A percentile compares a stretch with the other conserved stretches of the same genome.
phyloP scores from a whole-genome alignment of 2,113 vertebrate species.

The Perca fluviatilis region DNA sequence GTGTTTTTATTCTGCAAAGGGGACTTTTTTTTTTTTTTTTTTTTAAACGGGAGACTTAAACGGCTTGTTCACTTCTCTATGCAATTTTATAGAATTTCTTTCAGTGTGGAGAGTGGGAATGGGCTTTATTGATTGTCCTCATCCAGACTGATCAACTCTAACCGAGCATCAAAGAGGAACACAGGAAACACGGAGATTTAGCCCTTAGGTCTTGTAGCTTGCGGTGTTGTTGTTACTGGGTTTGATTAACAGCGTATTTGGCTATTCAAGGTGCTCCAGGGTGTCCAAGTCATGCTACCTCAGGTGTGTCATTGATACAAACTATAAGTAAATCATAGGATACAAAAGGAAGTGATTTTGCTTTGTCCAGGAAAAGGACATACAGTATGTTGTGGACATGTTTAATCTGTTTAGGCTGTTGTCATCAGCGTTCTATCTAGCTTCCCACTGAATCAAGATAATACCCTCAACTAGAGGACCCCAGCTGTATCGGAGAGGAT shows the following conservation, averaged over 20 bases:
- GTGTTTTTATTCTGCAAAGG: neutral
- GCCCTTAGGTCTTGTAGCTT: neutral
- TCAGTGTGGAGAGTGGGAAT: neutral
- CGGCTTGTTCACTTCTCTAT: neutral
- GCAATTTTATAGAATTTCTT: conserved; percentile 1
- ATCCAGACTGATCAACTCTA: conserved; percentile 35
- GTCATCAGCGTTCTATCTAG: neutral
- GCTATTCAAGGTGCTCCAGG: conserved; percentile 12
- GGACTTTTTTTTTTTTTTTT: too few species aligned
- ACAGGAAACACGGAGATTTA: conserved; percentile 10
- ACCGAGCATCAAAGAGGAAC: conserved; percentile 16
- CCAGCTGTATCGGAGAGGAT: neutral
- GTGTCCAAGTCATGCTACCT: neutral
- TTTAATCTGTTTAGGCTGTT: conserved; percentile 17
- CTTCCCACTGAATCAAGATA: conserved; percentile 16
- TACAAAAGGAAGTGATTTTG: neutral
- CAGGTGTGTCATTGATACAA: neutral
- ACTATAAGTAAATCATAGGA: neutral
- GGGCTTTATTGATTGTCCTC: conserved; percentile 36
- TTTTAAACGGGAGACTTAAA: neutral
- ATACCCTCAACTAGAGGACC: conserved; percentile 3
- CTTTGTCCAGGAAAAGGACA: neutral
- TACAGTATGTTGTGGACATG: neutral
- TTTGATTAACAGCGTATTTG: conserved; percentile 28
- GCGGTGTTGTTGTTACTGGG: conserved; percentile 7